A percentile compares a stretch with the other conserved stretches of the same genome.
Conservation (phyloP, 2,888 invertebrate genomes). For the Diabrotica balteata region DNA sequence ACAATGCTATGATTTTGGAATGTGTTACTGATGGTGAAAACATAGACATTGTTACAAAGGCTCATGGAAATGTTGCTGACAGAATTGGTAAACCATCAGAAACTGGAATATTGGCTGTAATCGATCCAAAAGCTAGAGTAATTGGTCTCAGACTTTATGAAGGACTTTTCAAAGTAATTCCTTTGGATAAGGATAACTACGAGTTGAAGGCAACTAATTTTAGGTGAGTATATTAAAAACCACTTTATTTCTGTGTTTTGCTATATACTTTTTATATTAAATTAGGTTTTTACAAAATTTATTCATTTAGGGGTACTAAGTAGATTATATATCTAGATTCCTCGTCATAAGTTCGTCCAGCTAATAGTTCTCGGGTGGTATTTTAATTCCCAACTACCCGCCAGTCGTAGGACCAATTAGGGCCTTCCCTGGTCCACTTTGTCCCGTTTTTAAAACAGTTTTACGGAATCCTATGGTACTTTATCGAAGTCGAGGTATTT, state of each 20-base stretch:
- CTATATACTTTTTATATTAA: too few relatives aligned
- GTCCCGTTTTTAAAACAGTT: too few relatives aligned
- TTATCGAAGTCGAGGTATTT: too few relatives aligned
- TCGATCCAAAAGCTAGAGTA: conserved; percentile 94
- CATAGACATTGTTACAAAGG: conserved; percentile 92
- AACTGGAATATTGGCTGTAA: conserved; percentile 93
- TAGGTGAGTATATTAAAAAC: conserved; percentile 60
- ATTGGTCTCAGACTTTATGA: conserved; percentile 96
- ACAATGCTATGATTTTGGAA: conserved; percentile 97
- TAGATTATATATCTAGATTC: too few relatives aligned
- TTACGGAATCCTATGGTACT: too few relatives aligned
- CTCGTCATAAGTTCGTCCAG: too few relatives aligned
- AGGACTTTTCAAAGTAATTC: conserved; percentile 96
- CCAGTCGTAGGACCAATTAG: too few relatives aligned
- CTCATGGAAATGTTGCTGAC: conserved; percentile 96
- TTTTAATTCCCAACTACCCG: too few relatives aligned
- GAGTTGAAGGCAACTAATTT: conserved; percentile 91
- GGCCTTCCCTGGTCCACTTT: too few relatives aligned
- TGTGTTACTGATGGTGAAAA: conserved; percentile 79
- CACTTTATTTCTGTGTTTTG: background rate
- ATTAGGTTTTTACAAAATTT: too few relatives aligned
- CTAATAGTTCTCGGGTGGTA: too few relatives aligned
- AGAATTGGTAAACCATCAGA: conserved; percentile 94
- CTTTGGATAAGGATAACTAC: conserved; percentile 90
- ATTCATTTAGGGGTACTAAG: too few relatives aligned